A percentile compares a stretch with the other conserved stretches of the same genome.
Conservation (phyloP, 2,113 vertebrate genomes). For the Harpagus bidentatus region DNA sequence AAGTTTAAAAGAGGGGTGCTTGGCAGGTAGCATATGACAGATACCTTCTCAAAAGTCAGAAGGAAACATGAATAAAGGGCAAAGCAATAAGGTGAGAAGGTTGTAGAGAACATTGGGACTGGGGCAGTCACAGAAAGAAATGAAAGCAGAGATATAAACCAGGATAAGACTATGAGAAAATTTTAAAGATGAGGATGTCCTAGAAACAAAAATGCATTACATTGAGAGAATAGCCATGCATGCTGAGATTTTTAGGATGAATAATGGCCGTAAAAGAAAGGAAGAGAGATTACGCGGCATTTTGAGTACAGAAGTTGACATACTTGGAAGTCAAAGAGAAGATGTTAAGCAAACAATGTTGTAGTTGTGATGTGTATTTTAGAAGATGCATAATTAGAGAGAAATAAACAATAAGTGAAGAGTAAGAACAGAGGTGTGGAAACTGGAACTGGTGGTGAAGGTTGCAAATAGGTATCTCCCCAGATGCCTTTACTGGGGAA, state of each 20-base stretch:
- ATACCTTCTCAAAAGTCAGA: background rate
- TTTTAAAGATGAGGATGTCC: background rate
- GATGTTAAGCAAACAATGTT: background rate
- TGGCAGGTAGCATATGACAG: background rate
- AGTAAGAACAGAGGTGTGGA: background rate
- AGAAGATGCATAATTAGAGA: background rate
- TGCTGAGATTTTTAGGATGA: background rate
- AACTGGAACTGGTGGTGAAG: background rate
- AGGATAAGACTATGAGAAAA: background rate
- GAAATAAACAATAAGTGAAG: background rate
- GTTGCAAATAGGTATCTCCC: background rate
- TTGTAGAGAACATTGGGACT: background rate
- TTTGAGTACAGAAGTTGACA: background rate
- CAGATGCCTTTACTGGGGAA: background rate
- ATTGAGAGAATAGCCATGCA: background rate
- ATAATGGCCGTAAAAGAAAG: background rate
- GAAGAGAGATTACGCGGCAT: background rate
- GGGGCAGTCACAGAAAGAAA: background rate
- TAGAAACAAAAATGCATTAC: background rate
- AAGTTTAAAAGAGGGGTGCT: background rate
- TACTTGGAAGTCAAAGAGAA: background rate
- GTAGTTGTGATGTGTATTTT: background rate
- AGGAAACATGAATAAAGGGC: background rate
- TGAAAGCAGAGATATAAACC: background rate
- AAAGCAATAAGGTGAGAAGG: background rate